phyloP scores from a whole-genome alignment of 2,888 invertebrate genomes.

The Monoplex corrugatus region DNA sequence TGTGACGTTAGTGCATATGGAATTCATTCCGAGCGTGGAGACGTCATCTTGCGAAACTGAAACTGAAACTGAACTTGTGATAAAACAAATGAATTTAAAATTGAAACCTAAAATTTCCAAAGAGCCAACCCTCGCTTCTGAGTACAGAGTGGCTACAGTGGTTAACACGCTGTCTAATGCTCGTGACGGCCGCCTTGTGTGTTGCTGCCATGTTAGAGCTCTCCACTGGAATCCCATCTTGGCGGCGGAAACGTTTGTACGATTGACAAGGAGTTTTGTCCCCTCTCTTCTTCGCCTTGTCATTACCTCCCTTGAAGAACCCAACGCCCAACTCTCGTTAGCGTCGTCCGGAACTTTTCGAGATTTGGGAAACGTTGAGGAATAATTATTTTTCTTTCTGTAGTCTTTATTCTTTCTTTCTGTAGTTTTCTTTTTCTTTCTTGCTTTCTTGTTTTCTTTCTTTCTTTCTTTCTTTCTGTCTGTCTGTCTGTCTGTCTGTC shows the following conservation, averaged over 20 bases:
- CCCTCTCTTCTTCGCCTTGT: slow-evolving; percentile 29
- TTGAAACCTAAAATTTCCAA: too few species aligned
- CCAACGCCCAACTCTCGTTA: slow-evolving; percentile 21
- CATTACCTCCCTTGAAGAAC: slow-evolving; percentile 35
- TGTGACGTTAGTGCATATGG: too few species aligned
- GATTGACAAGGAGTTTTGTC: slow-evolving; percentile 39
- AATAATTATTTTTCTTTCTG: neutral
- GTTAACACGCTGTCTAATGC: neutral
- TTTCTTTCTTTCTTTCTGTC: neutral
- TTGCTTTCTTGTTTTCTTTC: neutral
- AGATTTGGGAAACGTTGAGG: neutral
- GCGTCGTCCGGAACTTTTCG: slow-evolving; percentile 9
- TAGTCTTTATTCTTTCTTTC: neutral
- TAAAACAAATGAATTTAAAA: too few species aligned
- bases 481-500: too few species aligned
- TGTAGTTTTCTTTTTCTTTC: neutral
- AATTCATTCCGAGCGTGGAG: too few species aligned
- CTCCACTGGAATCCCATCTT: slow-evolving; percentile 2
- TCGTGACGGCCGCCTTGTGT: slow-evolving; percentile 17
- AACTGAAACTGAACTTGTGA: too few species aligned
- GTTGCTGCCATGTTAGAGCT: slow-evolving; percentile 30
- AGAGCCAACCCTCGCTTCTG: neutral
- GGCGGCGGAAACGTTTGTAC: slow-evolving; percentile 13
- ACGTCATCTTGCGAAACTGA: too few species aligned
- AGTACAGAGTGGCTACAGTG: neutral